Evolutionary conservation across 2,888 invertebrate genomes (phyloP).

Genomic region (Harpagoxenus sublaevis): DNA sequence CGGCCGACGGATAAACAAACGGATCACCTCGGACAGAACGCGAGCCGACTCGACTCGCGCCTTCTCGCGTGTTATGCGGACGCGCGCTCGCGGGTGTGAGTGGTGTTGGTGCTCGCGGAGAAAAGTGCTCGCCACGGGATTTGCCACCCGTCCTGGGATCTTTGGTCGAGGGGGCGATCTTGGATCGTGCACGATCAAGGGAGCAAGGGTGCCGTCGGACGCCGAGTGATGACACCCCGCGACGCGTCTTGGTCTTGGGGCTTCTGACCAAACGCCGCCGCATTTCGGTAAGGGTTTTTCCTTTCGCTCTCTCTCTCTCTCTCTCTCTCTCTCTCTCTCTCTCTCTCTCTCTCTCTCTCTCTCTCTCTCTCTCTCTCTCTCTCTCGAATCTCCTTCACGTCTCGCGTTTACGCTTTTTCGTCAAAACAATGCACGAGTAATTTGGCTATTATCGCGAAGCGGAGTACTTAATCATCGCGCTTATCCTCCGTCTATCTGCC

Average conservation of each 20-base stretch:
- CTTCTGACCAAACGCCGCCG: slow-evolving; percentile 28
- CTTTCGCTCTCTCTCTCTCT: too few species aligned
- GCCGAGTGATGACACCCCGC: slow-evolving; percentile 23
- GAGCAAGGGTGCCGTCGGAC: slow-evolving; percentile 22
- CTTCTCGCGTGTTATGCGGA: slow-evolving; percentile 22
- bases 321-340: too few species aligned
- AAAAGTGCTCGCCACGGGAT: slow-evolving; percentile 57
- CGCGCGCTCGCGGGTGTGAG: slow-evolving; percentile 60
- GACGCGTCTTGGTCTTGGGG: neutral
- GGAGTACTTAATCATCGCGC: neutral
- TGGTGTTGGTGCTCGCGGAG: slow-evolving; percentile 21
- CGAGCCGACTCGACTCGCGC: too few species aligned
- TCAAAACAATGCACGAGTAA: too few species aligned
- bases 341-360: too few species aligned
- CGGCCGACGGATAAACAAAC: neutral
- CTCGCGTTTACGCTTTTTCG: too few species aligned
- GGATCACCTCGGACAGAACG: neutral
- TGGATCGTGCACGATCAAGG: slow-evolving; percentile 33
- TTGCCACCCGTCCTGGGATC: slow-evolving; percentile 10
- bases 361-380: too few species aligned
- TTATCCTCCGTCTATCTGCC: neutral
- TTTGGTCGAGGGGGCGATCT: slow-evolving; percentile 30
- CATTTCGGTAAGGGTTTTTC: slow-evolving; percentile 11
- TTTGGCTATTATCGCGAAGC: neutral
- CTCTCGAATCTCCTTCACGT: too few species aligned